Conservation (phyloP, 2,888 invertebrate genomes). For the Drosophila kambysellisi region DNA sequence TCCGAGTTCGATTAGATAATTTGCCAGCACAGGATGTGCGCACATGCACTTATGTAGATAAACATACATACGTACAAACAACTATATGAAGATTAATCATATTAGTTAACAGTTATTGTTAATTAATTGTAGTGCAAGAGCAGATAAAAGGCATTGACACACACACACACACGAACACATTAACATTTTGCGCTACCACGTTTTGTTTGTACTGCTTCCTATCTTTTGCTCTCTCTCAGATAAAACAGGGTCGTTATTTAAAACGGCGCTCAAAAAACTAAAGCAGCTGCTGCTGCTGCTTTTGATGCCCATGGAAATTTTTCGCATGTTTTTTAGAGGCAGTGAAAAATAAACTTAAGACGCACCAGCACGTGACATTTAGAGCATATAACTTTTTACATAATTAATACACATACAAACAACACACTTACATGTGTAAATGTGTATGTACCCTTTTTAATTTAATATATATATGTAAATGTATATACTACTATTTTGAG, state of each 20-base stretch:
- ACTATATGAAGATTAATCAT: constrained; percentile 19
- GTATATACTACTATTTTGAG: constrained; percentile 58
- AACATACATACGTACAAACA: constrained; percentile 1
- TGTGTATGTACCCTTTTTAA: constrained; percentile 40
- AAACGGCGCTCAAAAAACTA: constrained; percentile 9
- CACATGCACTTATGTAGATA: constrained; percentile 18
- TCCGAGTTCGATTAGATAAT: constrained; percentile 55
- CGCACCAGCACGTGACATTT: constrained; percentile 44
- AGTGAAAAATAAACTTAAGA: constrained; percentile 34
- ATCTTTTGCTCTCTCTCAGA: constrained; percentile 13
- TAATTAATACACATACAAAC: constrained; percentile 41
- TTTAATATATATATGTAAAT: constrained; percentile 43
- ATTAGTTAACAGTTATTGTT: constrained; percentile 37
- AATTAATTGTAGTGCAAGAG: constrained; percentile 35
- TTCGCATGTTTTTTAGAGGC: constrained; percentile 17
- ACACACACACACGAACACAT: constrained; percentile 8
- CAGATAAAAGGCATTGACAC: constrained; percentile 16
- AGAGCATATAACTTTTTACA: constrained; percentile 42
- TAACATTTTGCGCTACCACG: constrained; percentile 37
- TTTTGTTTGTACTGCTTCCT: constrained; percentile 19
- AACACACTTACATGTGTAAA: constrained; percentile 8
- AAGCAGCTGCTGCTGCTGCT: constrained; percentile 30
- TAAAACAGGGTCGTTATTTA: constrained; percentile 38
- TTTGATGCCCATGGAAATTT: constrained; percentile 18
- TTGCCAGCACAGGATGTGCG: constrained; percentile 45